A percentile compares a stretch with the other conserved stretches of the same genome.
Conservation (phyloP, 2,113 vertebrate species). For the Callithrix jacchus region DNA sequence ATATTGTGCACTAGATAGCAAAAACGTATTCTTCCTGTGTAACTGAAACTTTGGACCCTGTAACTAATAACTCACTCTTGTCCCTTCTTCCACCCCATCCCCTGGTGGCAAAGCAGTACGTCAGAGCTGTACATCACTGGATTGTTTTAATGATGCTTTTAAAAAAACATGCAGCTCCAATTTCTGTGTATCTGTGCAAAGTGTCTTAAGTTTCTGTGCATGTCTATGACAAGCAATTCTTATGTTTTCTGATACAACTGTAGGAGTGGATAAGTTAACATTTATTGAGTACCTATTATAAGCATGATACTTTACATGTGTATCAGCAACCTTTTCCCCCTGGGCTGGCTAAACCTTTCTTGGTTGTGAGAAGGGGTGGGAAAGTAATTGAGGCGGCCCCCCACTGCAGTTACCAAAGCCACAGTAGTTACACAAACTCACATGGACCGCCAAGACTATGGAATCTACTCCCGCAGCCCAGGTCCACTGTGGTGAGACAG, state of each 20-base stretch:
- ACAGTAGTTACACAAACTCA: neutral
- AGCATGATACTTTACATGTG: neutral
- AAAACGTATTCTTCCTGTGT: neutral
- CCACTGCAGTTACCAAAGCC: neutral
- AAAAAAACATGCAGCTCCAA: neutral
- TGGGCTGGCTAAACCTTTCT: neutral
- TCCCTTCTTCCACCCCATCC: neutral
- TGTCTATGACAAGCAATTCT: neutral
- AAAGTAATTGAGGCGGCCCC: neutral
- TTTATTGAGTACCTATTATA: neutral
- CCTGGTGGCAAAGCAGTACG: neutral
- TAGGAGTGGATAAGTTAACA: neutral
- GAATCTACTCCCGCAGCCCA: neutral
- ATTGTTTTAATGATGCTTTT: neutral
- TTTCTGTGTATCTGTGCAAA: neutral
- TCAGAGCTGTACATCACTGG: neutral
- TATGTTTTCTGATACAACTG: neutral
- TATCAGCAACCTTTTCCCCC: neutral
- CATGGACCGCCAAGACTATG: fast-evolving
- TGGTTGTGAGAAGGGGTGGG: neutral
- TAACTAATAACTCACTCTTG: fast-evolving
- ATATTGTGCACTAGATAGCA: fast-evolving
- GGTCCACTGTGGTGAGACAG: fast-evolving
- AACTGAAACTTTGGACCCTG: neutral
- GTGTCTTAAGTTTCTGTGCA: neutral